A percentile compares a stretch with the other conserved stretches of the same genome.
Evolutionary conservation across 2,888 invertebrate genomes (phyloP).

Genomic region (Cryptocephalus primarius): DNA sequence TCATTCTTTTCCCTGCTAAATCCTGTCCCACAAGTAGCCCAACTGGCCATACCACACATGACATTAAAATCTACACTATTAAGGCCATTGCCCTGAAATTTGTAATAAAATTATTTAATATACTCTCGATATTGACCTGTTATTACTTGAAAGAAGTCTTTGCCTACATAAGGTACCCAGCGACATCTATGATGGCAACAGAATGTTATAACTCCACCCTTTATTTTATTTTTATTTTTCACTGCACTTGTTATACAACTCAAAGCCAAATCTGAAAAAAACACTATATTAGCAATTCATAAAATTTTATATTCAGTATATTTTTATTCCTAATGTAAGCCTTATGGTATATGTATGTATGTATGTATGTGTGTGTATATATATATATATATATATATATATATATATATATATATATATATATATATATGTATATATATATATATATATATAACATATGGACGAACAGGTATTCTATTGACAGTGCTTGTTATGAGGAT

Average conservation of each 20-base stretch:
- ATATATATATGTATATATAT: too few relatives aligned
- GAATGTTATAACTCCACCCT: constrained; percentile 64
- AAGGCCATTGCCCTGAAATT: constrained; percentile 44
- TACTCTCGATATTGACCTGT: constrained; percentile 2
- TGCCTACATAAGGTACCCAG: constrained; percentile 59
- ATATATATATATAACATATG: too few relatives aligned
- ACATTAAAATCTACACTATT: constrained; percentile 55
- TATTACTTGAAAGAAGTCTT: constrained; percentile 44
- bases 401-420: too few relatives aligned
- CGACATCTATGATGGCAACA: constrained; percentile 87
- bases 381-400: too few relatives aligned
- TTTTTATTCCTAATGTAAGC: too few relatives aligned
- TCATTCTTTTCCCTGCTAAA: constrained; percentile 41
- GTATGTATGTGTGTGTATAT: too few relatives aligned
- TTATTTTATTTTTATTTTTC: constrained; percentile 32
- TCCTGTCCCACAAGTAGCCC: constrained; percentile 77
- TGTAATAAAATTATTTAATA: constrained; percentile 12
- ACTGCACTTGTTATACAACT: constrained; percentile 48
- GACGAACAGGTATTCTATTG: too few relatives aligned
- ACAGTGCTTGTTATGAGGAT: too few relatives aligned
- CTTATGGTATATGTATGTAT: too few relatives aligned
- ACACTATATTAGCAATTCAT: background rate
- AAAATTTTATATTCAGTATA: too few relatives aligned
- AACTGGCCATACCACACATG: constrained; percentile 73
- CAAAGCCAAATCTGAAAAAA: constrained; percentile 55